Conservation (phyloP, 1,140 invertebrate species). For the Druon quercuslanigerum region DNA sequence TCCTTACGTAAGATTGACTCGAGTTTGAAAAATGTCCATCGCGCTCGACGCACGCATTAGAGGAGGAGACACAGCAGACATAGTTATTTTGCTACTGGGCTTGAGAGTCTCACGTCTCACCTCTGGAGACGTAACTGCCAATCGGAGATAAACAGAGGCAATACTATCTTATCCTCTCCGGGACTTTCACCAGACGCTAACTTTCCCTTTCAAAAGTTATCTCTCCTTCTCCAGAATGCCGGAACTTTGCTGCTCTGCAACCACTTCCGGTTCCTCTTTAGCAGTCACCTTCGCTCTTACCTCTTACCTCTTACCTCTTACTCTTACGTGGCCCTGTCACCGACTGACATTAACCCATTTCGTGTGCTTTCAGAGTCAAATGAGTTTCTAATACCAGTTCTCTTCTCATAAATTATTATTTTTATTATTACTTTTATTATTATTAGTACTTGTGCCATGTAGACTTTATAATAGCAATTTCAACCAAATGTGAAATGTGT, state of each 20-base stretch:
- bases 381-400: slow-evolving; percentile 24
- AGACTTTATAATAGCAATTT: background rate
- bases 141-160: slow-evolving; percentile 24
- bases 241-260: slow-evolving; percentile 12
- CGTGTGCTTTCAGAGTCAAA: slow-evolving; percentile 15
- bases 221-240: slow-evolving; percentile 2
- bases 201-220: background rate
- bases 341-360: slow-evolving; percentile 27
- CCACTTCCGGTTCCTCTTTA: slow-evolving; percentile 17
- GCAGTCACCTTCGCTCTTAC: background rate
- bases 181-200: background rate
- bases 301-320: background rate
- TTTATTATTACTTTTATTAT: no score
- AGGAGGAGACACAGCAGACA: background rate
- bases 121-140: slow-evolving; percentile 27
- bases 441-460: no score
- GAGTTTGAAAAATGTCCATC: background rate
- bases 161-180: background rate
- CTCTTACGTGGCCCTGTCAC: background rate
- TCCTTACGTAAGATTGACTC: background rate
- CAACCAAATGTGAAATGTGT: background rate
- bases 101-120: slow-evolving; percentile 14
- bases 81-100: background rate
- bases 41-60: background rate
- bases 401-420: background rate